Evolutionary conservation across 1,140 invertebrate species (phyloP), one percentile per base, ranked within the genome.

Genomic region (Tetramorium parvispinum): DNA sequence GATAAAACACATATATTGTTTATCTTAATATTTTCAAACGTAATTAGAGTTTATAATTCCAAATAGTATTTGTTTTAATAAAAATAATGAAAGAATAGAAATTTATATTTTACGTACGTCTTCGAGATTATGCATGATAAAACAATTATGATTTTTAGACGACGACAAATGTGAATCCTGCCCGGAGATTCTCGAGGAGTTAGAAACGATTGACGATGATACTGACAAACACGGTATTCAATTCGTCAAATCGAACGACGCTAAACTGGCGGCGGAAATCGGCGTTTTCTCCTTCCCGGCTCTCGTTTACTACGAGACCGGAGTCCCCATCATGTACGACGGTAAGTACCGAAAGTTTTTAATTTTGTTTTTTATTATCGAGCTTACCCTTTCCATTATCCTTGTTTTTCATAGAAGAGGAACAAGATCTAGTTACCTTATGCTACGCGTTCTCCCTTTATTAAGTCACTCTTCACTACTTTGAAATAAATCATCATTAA

Each of bases 171-270:
- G 97, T 92, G 96, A 97, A 83, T 96, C 97, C 11, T 99, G 98
- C 93, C 96, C 97, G 70, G 97, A 97, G 88, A 97, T 99, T 87
- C 95, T 99, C 24, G 97, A 98, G 91, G 98, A 99, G 91, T 94
- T 99, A 85, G 98, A 99, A 95, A 98, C 98, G 53, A 99, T 99
- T 92, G 98, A 99, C 92, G 98, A 99, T 94, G 98, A 99, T 89
- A 98, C 98, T 10, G 98, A 99, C 93, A 97, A 98, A 91, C 97
- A 98, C 91, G 98, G 98, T 83, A 98, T 98, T 91, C 98, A 99
- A 94, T 98, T 99, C 95, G 98, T 99, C 8, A 99, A 99, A 93
- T 98, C 98, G 0, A 98, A 98, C 92, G 98, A 99, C 95, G 96
- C 97, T 27, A 98, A 98, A 94, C 94, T 98, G 65, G 98, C 98